A percentile compares a stretch with the other conserved stretches of the same genome.
Conservation (phyloP, 2,113 vertebrate species). For the Canis aureus region DNA sequence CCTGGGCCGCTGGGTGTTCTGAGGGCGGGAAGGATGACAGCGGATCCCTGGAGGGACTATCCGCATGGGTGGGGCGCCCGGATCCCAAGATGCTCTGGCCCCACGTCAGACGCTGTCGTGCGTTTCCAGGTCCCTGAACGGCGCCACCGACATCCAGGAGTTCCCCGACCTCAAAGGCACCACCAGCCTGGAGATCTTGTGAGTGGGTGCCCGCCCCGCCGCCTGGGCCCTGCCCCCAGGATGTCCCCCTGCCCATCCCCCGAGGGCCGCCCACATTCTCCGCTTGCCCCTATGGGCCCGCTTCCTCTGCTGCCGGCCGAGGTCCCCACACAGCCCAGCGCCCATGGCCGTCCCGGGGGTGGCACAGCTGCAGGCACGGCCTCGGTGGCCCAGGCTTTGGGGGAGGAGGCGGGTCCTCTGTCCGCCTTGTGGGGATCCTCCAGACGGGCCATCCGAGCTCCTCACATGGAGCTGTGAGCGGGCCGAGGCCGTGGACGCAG, state of each 20-base stretch:
- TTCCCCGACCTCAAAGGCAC: constrained; percentile 97
- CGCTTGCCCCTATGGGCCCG: neutral
- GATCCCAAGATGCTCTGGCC: neutral
- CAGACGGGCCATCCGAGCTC: accelerated
- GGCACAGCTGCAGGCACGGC: too few species aligned
- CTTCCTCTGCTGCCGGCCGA: neutral
- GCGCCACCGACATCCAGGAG: constrained; percentile 93
- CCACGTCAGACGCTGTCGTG: accelerated
- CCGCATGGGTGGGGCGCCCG: accelerated
- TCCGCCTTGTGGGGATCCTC: too few species aligned
- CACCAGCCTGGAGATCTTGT: constrained; percentile 96
- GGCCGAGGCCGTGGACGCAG: too few species aligned
- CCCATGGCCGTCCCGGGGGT: neutral
- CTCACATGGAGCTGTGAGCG: too few species aligned
- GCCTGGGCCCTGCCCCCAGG: too few species aligned
- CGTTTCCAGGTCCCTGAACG: constrained; percentile 93
- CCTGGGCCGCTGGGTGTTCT: neutral
- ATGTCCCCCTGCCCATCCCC: neutral
- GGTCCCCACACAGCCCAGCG: neutral
- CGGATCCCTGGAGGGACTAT: neutral
- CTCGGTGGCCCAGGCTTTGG: too few species aligned
- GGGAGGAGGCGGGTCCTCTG: too few species aligned
- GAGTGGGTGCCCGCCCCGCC: constrained; percentile 82
- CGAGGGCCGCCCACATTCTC: neutral
- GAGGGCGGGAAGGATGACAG: neutral